These are phyloP conservation scores for Scaptomyza tumidula DNA, from an alignment of 2,888 invertebrate genomes.

Conservation along the genomic window DNA sequence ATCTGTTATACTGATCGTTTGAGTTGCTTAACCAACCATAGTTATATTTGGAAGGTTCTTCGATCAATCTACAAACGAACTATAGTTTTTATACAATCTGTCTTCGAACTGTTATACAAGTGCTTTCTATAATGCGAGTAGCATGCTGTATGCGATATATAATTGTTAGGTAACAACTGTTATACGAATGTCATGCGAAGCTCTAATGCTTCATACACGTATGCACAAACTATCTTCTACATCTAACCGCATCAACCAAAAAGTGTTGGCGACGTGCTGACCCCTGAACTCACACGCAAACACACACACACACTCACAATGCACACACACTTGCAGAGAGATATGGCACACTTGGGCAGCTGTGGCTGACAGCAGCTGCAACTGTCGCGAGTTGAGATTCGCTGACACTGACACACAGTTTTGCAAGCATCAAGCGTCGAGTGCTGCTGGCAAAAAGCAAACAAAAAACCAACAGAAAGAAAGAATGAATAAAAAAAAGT, in stretches of 20 bases:
- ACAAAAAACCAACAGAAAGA: not conserved
- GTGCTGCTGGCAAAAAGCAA: conserved; percentile 11
- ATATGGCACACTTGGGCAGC: conserved; percentile 44
- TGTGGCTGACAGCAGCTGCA: conserved; percentile 51
- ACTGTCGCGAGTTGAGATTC: conserved; percentile 49
- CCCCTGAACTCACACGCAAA: conserved; percentile 18
- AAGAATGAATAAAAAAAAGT: not conserved
- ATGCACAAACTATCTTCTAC: not conserved
- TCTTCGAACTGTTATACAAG: no score
- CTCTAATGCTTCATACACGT: no score
- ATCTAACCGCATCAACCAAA: conserved; percentile 30
- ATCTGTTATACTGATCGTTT: not conserved
- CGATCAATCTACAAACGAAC: no score
- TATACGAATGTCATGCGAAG: not conserved
- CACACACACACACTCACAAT: conserved; percentile 6
- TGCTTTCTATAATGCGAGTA: no score
- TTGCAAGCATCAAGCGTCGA: conserved; percentile 4
- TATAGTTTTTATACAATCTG: no score
- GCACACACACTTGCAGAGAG: conserved; percentile 12
- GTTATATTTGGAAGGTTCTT: no score
- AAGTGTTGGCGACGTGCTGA: conserved; percentile 42
- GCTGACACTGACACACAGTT: conserved; percentile 43
- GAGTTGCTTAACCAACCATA: no score
- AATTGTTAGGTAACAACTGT: not conserved
- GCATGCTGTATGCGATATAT: no score